Evolutionary conservation across 2,888 invertebrate species (phyloP), one percentile per base, ranked within the genome.

Genomic region (Chymomyza fuscimana): DNA sequence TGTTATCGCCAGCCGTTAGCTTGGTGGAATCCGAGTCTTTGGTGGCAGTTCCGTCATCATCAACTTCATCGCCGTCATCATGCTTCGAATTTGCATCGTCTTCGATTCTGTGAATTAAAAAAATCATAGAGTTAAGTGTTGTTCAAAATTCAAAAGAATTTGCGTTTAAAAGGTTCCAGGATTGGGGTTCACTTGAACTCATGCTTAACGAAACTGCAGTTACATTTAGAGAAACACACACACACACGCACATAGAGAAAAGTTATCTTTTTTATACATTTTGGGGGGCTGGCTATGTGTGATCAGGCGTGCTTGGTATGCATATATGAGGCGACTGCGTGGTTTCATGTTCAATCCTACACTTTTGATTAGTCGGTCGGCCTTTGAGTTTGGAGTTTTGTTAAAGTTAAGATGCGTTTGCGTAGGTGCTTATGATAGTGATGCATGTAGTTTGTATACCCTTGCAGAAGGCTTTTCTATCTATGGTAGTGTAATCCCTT

Each of bases 81-180:
- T 91, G 92, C 75, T 92, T 92, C 4, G 92, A 92, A 88, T 91
- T 92, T 68, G 89, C 91, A 81, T 92, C 92, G 74, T 92, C 92
- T 78, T 92, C 92, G 73, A 80, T 90, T 82, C 92, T 92, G 74
- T 69, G 59, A 19, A 60, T 29, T 46, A 7, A 32, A 32, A 32
- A n/a, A 29, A 32, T 29, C 29, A 12, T 12, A 12, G 40, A 46
- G 40, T 46, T 46, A 46, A 6, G 25, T 4, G 32, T 4, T 2
- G 22, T 25, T 25, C 25, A 50, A 61, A 32, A 40, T 61, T 61
- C 10, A 9, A 36, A 10, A 40, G 1, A 2, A 9, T 29, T 25
- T 25, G 58, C 36, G 5, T 9, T 7, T 36, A 9, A 9, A 9
- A 12, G 12, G 12, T 46, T 46, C 40, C 40, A 12, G 40, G 12